A percentile compares a stretch with the other conserved stretches of the same genome.
Evolutionary conservation across 1,140 invertebrate species (phyloP).

Genomic region (Grapholita molesta): DNA sequence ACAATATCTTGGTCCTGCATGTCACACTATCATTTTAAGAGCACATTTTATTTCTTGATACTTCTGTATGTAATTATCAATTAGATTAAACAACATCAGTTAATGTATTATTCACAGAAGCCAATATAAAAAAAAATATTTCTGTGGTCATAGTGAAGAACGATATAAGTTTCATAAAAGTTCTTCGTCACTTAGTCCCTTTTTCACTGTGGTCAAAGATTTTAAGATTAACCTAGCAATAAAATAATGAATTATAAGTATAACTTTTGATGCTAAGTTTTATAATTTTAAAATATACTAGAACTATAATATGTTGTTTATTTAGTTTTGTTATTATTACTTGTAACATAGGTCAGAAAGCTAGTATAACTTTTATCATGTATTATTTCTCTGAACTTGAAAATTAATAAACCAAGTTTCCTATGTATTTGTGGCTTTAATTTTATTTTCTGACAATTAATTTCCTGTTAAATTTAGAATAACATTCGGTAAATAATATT

Average conservation of each 20-base stretch:
- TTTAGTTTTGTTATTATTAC: conserved; percentile 15
- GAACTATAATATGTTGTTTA: conserved; percentile 7
- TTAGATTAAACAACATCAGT: too few species aligned
- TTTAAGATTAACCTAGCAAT: neutral
- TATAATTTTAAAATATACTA: neutral
- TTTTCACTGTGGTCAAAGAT: too few species aligned
- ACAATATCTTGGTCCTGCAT: too few species aligned
- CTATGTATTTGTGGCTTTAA: neutral
- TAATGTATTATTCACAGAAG: too few species aligned
- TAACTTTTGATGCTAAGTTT: conserved; percentile 9
- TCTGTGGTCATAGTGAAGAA: too few species aligned
- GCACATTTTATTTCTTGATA: too few species aligned
- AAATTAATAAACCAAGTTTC: conserved; percentile 16
- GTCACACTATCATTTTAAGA: too few species aligned
- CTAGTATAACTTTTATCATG: conserved; percentile 8
- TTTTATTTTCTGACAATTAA: neutral
- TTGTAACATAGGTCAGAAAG: conserved; percentile 15
- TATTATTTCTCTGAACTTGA: conserved; percentile 11
- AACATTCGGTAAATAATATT: too few species aligned
- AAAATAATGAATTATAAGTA: neutral
- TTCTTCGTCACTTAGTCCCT: too few species aligned
- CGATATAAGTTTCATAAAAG: too few species aligned
- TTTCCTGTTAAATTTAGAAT: neutral
- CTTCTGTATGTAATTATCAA: too few species aligned
- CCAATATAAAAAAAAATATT: too few species aligned